These are phyloP conservation scores for Chironex yamaguchii DNA, from an alignment of 30 jellyfish, hydroid and myxozoan genomes.

Conservation along the genomic window DNA sequence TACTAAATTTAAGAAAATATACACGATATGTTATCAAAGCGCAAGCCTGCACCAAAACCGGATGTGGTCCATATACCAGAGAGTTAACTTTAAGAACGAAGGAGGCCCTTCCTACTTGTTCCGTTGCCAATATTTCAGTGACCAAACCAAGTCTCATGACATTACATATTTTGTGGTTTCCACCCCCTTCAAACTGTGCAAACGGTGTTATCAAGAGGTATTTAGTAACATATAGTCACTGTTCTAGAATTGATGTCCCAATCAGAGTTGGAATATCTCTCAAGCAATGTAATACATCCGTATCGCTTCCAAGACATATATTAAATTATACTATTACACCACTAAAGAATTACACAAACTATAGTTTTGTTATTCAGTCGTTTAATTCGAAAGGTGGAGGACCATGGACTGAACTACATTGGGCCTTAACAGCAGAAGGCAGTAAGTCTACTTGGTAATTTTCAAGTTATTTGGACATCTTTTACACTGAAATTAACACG, in stretches of 20 bases:
- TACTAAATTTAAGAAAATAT: too few species aligned
- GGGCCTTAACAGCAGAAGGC: conserved; percentile 72
- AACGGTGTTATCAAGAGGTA: too few species aligned
- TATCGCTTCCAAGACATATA: too few species aligned
- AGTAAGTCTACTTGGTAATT: too few species aligned
- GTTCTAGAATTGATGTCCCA: too few species aligned
- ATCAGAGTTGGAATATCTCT: too few species aligned
- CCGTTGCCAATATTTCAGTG: conserved; percentile 19
- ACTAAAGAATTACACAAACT: conserved; percentile 48
- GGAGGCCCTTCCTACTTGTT: conserved; percentile 68
- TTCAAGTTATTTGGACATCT: too few species aligned
- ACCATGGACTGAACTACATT: conserved; percentile 24
- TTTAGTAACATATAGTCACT: too few species aligned
- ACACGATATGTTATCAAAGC: conserved; percentile 51
- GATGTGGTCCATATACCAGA: conserved; percentile 65
- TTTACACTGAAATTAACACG: too few species aligned
- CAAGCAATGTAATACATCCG: too few species aligned
- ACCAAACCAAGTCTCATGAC: conserved; percentile 25
- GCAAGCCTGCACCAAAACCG: conserved; percentile 58
- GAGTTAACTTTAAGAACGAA: conserved; percentile 12
- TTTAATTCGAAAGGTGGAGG: conserved; percentile 67
- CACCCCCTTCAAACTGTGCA: too few species aligned
- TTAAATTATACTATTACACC: too few species aligned
- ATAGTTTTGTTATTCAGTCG: conserved; percentile 55
- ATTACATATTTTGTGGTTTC: conserved; percentile 12